Evolutionary conservation across 2,888 invertebrate species (phyloP), one percentile per base, ranked within the genome.

Genomic region (Holacanthella duospinosa): DNA sequence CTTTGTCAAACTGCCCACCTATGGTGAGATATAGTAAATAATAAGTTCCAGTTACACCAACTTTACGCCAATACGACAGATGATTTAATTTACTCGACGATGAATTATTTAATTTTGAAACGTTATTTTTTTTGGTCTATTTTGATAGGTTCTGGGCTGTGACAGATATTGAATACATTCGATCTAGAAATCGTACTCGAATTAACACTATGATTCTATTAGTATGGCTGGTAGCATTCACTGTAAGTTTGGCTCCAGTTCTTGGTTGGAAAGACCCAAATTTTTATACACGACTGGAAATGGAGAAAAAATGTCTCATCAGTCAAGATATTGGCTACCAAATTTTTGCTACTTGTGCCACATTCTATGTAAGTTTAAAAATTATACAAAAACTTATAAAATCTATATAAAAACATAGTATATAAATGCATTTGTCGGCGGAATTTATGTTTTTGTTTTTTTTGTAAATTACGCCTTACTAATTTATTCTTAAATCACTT

Each of bases 401-500:
- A n/a, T n/a, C n/a, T n/a, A n/a, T n/a, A n/a, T n/a, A n/a, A n/a
- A n/a, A n/a, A n/a, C n/a, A n/a, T n/a, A n/a, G n/a, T n/a, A n/a
- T n/a, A n/a, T n/a, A n/a, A n/a, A n/a, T n/a, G n/a, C n/a, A n/a
- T n/a, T n/a, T n/a, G n/a, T n/a, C n/a, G n/a, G n/a, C n/a, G n/a
- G n/a, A n/a, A n/a, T n/a, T n/a, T n/a, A n/a, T n/a, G n/a, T n/a
- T n/a, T n/a, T n/a, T n/a, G n/a, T n/a, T n/a, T n/a, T n/a, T n/a
- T n/a, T n/a, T n/a, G n/a, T n/a, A n/a, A n/a, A n/a, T n/a, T n/a
- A 36, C 93, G 93, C 0, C 85, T 88, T 29, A 89, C 89, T 29
- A 92, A 93, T 44, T 94, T 94, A 79, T 94, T 93, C 78, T 84
- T n/a, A n/a, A n/a, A n/a, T n/a, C n/a, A n/a, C n/a, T n/a, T 36